Base-by-base conservation (phyloP, 2,797 vertebrate species). In the Schizopygopsis pylzovi region DNA sequence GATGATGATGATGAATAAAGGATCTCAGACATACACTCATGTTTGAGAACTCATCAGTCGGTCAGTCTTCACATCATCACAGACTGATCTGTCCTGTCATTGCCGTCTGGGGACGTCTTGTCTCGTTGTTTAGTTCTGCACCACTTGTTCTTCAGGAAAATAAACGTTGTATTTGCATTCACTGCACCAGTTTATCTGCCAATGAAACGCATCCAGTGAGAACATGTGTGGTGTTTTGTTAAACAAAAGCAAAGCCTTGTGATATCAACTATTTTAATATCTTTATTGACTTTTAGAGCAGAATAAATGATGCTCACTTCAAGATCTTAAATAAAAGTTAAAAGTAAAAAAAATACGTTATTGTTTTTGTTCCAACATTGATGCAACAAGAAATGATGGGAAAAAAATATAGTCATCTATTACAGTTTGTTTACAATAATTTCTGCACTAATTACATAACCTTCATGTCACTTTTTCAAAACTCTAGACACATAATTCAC, bases 241-340 rank as follows among this genome's bases (percentile, higher is more conserved):
- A 10, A 61, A 43, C 22, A 25, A 59, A 10, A 25, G 20, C n/a
- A 78, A 13, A 76, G 1, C 22, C 37, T 79, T 18, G 13, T 43
- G 22, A 7, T 22, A 56, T 56, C 8, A 79, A 16, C 3, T 47
- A 2, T 28, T 45, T 28, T 33, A 1, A 45, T 81, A 28, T 61
- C 18, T 79, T 10, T 47, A 49, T 80, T 65, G 41, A 65, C n/a
- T 25, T 28, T 79, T 37, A 87, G 87, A 81, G 87, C 52, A 85
- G 41, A 70, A 89, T 78, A 49, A 79, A 88, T 43, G 41, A 79
- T 89, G 85, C 77, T 91, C 88, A 92, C 91, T 91, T 45, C 79
- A 92, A 86, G 90, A 91, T 94, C 91, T 93, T 93, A 93, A 68
- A 49, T 52, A 70, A 70, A 80, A 61, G 11, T 41, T 3, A 1